phyloP scores from a whole-genome alignment of 2,888 invertebrate genomes.

The Odontocolon sp. region DNA sequence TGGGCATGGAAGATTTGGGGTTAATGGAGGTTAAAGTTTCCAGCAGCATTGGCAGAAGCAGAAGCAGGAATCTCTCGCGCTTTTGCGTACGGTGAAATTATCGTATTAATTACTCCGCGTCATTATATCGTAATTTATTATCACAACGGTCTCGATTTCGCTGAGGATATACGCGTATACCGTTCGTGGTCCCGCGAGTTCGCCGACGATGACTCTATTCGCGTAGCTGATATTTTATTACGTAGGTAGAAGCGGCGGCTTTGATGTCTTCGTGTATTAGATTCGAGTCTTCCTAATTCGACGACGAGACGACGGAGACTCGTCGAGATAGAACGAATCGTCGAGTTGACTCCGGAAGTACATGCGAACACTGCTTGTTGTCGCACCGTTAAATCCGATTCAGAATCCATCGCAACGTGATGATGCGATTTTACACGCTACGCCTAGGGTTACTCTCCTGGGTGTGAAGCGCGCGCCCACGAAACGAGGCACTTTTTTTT shows the following conservation, averaged over 20 bases:
- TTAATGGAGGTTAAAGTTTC: slow-evolving; percentile 73
- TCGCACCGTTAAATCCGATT: slow-evolving; percentile 13
- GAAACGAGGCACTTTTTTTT: neutral
- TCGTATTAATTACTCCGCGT: slow-evolving; percentile 58
- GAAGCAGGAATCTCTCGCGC: slow-evolving; percentile 19
- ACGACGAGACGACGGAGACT: neutral
- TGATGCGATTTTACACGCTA: slow-evolving; percentile 53
- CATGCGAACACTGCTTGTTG: neutral
- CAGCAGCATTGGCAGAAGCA: slow-evolving; percentile 53
- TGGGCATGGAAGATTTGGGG: slow-evolving; percentile 68
- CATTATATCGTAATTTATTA: slow-evolving; percentile 59
- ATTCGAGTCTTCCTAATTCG: neutral
- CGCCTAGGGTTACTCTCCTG: slow-evolving; percentile 47
- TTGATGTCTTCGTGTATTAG: neutral
- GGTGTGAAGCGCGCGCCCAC: slow-evolving; percentile 41
- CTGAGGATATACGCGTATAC: slow-evolving; percentile 17
- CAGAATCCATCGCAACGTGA: slow-evolving; percentile 34
- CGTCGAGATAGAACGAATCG: slow-evolving; percentile 10
- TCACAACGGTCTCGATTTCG: slow-evolving; percentile 50
- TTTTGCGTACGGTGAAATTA: slow-evolving; percentile 49
- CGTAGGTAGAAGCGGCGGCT: neutral
- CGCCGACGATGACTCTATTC: slow-evolving; percentile 50
- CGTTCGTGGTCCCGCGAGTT: slow-evolving; percentile 10
- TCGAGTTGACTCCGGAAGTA: slow-evolving; percentile 33
- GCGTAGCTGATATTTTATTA: slow-evolving; percentile 31